These are phyloP conservation scores for Chrysopa pallens DNA, from an alignment of 1,140 invertebrate genomes.

Conservation along the genomic window DNA sequence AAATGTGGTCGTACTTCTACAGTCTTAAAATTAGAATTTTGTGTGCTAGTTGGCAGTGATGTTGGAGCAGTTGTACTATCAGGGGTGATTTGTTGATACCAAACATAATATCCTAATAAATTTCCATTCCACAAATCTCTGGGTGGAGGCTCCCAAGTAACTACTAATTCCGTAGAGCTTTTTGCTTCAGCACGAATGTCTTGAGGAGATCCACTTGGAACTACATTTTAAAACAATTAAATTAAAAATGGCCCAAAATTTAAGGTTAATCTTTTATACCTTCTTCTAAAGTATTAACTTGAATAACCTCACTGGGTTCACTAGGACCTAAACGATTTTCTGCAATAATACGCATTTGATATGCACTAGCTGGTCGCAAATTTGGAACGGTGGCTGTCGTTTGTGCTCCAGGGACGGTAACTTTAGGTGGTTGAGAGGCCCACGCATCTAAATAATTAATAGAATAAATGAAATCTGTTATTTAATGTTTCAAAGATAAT, in stretches of 20 bases:
- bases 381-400: conserved; percentile 59
- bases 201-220: conserved; percentile 68
- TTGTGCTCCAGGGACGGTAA: conserved; percentile 59
- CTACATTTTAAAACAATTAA: conserved; percentile 17
- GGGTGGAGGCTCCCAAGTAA: conserved; percentile 78
- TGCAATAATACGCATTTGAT: conserved; percentile 75
- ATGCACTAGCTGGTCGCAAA: conserved; percentile 72
- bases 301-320: conserved; percentile 66
- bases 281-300: conserved; percentile 69
- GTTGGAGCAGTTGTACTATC: conserved; percentile 20
- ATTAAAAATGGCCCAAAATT: not conserved
- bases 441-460: conserved; percentile 41
- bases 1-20: conserved; percentile 46
- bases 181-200: conserved; percentile 72
- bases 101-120: conserved; percentile 82
- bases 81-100: conserved; percentile 51
- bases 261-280: conserved; percentile 23
- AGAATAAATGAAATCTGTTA: too few relatives aligned
- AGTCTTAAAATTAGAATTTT: conserved; percentile 49
- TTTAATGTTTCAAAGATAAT: too few relatives aligned
- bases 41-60: conserved; percentile 16
- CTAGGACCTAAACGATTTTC: conserved; percentile 76
- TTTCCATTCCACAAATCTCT: conserved; percentile 80
- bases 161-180: conserved; percentile 73
- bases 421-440: conserved; percentile 56